Evolutionary conservation across 1,140 invertebrate species (phyloP), one percentile per base, ranked within the genome.

Genomic region (Probaryconus sp.): DNA sequence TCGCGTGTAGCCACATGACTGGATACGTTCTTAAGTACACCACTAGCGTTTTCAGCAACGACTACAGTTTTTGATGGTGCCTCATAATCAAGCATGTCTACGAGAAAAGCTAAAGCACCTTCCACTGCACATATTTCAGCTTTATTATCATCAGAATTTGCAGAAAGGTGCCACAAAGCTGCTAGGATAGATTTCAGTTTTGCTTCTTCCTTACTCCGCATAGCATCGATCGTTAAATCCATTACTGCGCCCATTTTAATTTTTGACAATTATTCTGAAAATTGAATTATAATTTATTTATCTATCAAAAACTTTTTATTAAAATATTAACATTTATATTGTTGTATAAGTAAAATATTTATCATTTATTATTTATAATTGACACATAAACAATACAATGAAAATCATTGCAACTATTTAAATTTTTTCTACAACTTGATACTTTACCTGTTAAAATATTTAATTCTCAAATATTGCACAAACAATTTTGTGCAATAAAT

Each of bases 91-190:
- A 98, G 88, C 89, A 95, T 95, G 72, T 92, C 90, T 0, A 97
- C 94, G 1, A 98, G 88, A 86, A 97, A 97, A 5, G 92, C 92
- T 21, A 97, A 82, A 3, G 94, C 92, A 26, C 94, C 94, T 13
- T 94, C 92, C 0, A 95, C 93, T 6, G 92, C 91, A 86, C 96
- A 98, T 50, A 98, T 94, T 80, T 96, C 96, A 1, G 93, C 92
- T 88, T 97, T 97, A 81, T 97, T 97, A 80, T 94, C 92, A 42
- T 92, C 93, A 79, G 94, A 97, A 85, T 98, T 96, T 5, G 96
- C 95, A 3, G 96, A 97, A 2, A 98, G 88, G 85, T 98, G 97
- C 96, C 96, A 97, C 18, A 98, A 87, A 1, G 96, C 96, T 18
- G 94, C 96, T 0, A 98, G 88, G 42, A 97, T 95, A 14, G 95